Base-by-base conservation (phyloP, 1,140 invertebrate genomes). In the Drosophila sp. region DNA sequence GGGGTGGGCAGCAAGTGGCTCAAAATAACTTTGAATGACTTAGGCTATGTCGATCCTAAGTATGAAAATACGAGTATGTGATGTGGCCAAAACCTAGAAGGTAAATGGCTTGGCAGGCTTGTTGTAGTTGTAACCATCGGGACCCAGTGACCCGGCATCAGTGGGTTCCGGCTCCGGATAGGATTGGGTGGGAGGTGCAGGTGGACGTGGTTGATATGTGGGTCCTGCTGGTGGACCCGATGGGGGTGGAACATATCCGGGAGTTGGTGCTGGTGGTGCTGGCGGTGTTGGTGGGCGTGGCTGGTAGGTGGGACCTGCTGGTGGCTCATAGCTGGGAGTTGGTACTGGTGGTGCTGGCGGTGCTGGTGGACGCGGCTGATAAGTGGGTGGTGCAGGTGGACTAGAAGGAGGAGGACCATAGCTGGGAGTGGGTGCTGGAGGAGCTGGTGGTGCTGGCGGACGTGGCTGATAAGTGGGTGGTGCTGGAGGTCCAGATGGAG, bases 61-160 rank as follows among this genome's bases (percentile, higher is more conserved):
- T 38, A 25, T 56, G 29, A 16, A 14, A 43, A 29, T 32, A 14
- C 25, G 29, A 41, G 32, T 27, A n/a, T 66, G 9, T 9, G 18
- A 25, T 8, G 41, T 59, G 7, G n/a, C 48, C 50, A 40, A 13
- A 18, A 7, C 56, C 46, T 84, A 84, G 51, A 72, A 84, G 43
- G 72, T 80, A 27, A 84, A 84, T 9, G 81, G 76, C 34, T 50
- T 76, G 27, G 70, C 50, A n/a, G 81, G 81, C 45, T 76, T 78
- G 32, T 79, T 78, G 66, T 84, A 84, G 40, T 84, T 84, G 59
- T 84, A 84, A 16, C 81, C 81, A 46, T 84, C 81, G 36, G 81
- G 76, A 29, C 81, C 81, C 34, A 84, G 46, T 0, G 80, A 83
- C 9, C 80, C 80, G 0, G 80, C 71, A 7, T 83, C 80, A 1